These are phyloP conservation scores for Sthenelais limicola DNA, from an alignment of 2,888 invertebrate species.

Conservation along the genomic window DNA sequence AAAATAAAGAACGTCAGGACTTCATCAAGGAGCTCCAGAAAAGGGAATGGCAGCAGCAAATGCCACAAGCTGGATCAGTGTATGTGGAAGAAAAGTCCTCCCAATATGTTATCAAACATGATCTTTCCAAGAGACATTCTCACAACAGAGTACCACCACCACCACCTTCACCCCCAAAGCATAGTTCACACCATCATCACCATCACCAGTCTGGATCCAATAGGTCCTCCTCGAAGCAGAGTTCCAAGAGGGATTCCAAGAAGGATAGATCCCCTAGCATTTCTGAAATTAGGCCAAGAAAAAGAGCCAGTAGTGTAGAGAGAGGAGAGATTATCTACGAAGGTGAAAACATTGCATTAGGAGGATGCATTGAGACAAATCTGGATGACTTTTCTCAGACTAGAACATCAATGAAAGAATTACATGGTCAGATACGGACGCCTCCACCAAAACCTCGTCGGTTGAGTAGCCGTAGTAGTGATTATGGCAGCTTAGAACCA, in stretches of 20 bases:
- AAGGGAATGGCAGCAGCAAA: neutral
- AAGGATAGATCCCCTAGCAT: too few species aligned
- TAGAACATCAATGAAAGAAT: neutral
- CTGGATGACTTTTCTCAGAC: conserved; percentile 24
- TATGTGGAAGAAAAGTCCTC: conserved; percentile 32
- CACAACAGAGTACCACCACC: conserved; percentile 8
- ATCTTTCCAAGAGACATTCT: conserved; percentile 12
- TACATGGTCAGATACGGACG: conserved; percentile 7
- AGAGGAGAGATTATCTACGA: conserved; percentile 26
- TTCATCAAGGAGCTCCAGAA: neutral
- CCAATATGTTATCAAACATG: conserved; percentile 31
- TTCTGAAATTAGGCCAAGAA: neutral
- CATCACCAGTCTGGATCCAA: too few species aligned
- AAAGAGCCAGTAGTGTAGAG: conserved; percentile 18
- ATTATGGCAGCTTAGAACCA: neutral
- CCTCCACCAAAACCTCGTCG: conserved; percentile 10
- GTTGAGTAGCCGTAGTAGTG: neutral
- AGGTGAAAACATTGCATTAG: conserved; percentile 24
- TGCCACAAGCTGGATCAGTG: conserved; percentile 8
- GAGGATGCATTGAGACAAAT: conserved; percentile 29
- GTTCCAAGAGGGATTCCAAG: too few species aligned
- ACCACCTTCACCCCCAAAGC: conserved; percentile 17
- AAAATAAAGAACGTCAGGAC: neutral
- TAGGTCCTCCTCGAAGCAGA: too few species aligned
- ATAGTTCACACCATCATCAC: neutral